These are phyloP conservation scores for Heliconius ismenius DNA, from an alignment of 2,888 invertebrate genomes.

Conservation along the genomic window DNA sequence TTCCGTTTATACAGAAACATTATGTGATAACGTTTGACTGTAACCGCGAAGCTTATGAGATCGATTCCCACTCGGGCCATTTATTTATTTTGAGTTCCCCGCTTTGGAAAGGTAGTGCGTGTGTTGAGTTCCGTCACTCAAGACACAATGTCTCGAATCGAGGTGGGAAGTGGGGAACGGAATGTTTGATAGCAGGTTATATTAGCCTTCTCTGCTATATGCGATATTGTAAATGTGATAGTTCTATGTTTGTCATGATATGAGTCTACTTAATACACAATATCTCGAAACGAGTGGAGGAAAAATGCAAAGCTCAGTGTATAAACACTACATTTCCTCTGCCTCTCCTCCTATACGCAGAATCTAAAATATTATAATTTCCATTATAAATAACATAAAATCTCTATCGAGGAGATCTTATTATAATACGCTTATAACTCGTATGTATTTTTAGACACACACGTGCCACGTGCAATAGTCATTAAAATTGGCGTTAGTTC, in stretches of 20 bases:
- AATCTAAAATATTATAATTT: neutral
- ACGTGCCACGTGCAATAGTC: neutral
- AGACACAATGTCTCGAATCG: too few species aligned
- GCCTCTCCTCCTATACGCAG: neutral
- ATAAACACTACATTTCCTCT: neutral
- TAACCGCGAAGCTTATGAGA: neutral
- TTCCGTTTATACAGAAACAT: neutral
- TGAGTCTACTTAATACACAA: neutral
- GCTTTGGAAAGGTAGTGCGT: too few species aligned
- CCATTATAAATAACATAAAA: neutral
- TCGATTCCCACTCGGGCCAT: neutral
- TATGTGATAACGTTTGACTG: neutral
- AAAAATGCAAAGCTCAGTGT: neutral
- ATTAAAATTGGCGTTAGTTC: conserved; percentile 8
- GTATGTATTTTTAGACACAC: neutral
- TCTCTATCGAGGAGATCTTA: neutral
- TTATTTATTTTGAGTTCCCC: too few species aligned
- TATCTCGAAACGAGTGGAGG: neutral
- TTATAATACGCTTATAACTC: neutral
- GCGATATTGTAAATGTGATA: neutral
- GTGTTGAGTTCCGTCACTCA: too few species aligned
- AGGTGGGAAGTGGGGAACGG: too few species aligned
- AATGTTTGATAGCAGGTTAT: too few species aligned
- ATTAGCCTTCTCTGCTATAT: neutral
- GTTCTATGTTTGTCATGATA: too few species aligned